phyloP scores from a whole-genome alignment of 2,113 vertebrate species.

The Promerops cafer region DNA sequence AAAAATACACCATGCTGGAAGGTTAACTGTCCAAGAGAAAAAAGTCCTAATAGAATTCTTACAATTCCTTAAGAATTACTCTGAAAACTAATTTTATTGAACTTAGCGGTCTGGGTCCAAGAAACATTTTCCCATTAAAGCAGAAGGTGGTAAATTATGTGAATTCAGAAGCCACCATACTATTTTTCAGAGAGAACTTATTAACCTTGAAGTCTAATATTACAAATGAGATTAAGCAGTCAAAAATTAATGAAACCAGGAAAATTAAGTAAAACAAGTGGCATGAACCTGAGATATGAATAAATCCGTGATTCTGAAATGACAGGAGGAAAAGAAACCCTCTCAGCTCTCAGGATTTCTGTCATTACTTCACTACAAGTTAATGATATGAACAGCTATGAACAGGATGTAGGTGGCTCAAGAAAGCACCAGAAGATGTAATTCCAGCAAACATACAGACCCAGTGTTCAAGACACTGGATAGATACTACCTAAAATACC shows the following conservation, averaged over 20 bases:
- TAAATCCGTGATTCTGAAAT: background rate
- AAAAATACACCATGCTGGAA: background rate
- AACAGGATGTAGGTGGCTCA: background rate
- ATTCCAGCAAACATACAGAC: background rate
- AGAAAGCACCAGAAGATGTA: background rate
- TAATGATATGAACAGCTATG: background rate
- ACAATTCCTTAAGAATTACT: background rate
- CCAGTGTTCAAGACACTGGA: background rate
- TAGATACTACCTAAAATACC: background rate
- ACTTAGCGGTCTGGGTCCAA: background rate
- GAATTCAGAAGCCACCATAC: background rate
- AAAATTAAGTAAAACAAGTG: background rate
- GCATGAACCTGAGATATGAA: background rate
- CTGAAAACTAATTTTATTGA: background rate
- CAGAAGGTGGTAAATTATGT: background rate
- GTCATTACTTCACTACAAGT: background rate
- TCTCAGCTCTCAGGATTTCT: background rate
- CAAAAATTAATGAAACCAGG: background rate
- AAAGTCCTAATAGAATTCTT: background rate
- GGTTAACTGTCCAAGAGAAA: background rate
- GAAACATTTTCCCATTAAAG: background rate
- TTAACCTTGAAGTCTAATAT: background rate
- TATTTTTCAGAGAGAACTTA: background rate
- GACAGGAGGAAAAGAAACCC: background rate
- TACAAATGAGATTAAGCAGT: background rate